Percentiles rank a stretch among this genome's conserved stretches.
Conservation (phyloP, 2,113 vertebrate genomes). For the Rallus limicola region DNA sequence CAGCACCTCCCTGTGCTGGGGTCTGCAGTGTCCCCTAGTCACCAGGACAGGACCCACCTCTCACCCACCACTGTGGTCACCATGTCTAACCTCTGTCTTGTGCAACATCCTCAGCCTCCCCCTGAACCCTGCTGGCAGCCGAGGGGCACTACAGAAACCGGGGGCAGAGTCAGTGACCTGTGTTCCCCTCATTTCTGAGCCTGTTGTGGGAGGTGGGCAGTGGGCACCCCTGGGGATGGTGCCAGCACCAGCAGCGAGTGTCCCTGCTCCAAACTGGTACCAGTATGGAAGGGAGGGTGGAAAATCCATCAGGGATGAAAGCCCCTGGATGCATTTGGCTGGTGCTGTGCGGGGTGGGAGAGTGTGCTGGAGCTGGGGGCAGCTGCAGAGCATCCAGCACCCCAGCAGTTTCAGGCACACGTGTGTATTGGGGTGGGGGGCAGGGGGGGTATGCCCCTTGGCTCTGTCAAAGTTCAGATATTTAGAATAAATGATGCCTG, state of each 20-base stretch:
- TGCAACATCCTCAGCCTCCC: neutral
- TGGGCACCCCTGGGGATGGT: neutral
- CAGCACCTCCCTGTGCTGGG: neutral
- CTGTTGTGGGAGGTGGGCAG: neutral
- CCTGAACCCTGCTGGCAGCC: rapidly evolving
- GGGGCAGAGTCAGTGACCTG: neutral
- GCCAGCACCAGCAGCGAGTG: neutral
- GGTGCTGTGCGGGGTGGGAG: neutral
- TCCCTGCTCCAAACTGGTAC: neutral
- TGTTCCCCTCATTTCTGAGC: neutral
- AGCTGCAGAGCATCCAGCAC: neutral
- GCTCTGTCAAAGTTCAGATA: neutral
- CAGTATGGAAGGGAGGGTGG: neutral
- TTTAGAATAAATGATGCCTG: slow-evolving; percentile 33
- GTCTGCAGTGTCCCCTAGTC: neutral
- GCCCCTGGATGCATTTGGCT: neutral
- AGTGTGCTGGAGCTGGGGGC: rapidly evolving
- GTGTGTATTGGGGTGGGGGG: rapidly evolving
- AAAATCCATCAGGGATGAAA: neutral
- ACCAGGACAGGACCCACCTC: neutral
- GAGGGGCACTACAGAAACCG: neutral
- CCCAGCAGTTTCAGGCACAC: neutral
- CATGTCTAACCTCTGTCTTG: neutral
- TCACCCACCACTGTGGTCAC: too few species aligned
- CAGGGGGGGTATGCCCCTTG: neutral